These are phyloP conservation scores for Diplolepis rosae DNA, from an alignment of 2,888 invertebrate species.

Conservation along the genomic window DNA sequence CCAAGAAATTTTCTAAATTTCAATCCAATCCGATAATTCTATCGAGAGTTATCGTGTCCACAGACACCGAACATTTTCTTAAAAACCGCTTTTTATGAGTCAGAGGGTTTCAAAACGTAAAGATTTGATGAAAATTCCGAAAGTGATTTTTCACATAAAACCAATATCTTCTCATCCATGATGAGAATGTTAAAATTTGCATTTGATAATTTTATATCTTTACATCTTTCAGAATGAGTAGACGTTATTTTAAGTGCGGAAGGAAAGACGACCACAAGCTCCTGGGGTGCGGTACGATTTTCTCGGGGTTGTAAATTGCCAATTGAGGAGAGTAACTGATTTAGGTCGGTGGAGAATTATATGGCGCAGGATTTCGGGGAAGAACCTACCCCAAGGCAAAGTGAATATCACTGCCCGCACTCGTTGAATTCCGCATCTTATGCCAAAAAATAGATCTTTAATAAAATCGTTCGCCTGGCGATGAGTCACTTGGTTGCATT, in stretches of 20 bases:
- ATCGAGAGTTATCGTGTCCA: too few species aligned
- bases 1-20: too few species aligned
- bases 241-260: conserved; percentile 6
- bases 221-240: neutral
- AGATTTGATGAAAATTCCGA: too few species aligned
- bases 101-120: too few species aligned
- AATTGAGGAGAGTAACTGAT: conserved; percentile 64
- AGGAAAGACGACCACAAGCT: conserved; percentile 28
- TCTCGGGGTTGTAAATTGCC: conserved; percentile 66
- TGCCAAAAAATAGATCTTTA: conserved; percentile 48
- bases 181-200: too few species aligned
- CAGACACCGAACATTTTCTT: too few species aligned
- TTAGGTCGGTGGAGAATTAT: conserved; percentile 50
- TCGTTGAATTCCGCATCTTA: conserved; percentile 36
- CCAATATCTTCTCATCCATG: too few species aligned
- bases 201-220: too few species aligned
- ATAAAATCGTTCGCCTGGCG: conserved; percentile 43
- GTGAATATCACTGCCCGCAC: conserved; percentile 50
- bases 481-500: conserved; percentile 30
- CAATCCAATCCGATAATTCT: too few species aligned
- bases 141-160: too few species aligned
- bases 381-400: conserved; percentile 64
- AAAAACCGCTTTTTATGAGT: too few species aligned
- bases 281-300: conserved; percentile 53
- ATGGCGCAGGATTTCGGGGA: conserved; percentile 40